Evolutionary conservation across 2,888 invertebrate species (phyloP), one percentile per base, ranked within the genome.

Genomic region (Plagodis pulveraria): DNA sequence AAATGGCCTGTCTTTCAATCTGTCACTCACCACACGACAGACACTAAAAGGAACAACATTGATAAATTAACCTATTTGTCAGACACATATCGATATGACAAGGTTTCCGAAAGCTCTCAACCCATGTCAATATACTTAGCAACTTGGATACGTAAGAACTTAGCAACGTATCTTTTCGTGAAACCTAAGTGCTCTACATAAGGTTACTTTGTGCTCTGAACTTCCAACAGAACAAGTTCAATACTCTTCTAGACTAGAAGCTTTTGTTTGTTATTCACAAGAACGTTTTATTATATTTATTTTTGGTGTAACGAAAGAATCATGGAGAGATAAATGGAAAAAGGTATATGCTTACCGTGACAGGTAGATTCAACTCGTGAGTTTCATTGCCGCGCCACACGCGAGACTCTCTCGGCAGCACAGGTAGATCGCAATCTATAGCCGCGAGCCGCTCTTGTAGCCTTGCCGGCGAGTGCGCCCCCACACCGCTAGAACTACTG

Each of bases 371-470:
- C 70, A 95, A 89, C 79, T 96, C 95, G 76, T 95, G 95, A 11
- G 95, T 96, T 80, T 95, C 95, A 77, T 95, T 95, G 73, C 95
- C 95, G 48, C 95, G 94, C 95, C 95, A 95, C 67, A 95, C 87
- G 65, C 94, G 93, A 48, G 95, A 95, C 75, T 95, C 95, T 65
- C 93, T 91, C 50, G 95, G 95, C 74, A 95, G 85, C 73, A 94
- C 93, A 67, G 95, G 94, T 71, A 95, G 90, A 81, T 95, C 95
- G 73, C 95, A 95, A 79, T 95, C 94, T 70, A 95, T 84, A 49
- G 94, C 93, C 78, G 93, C 94, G 73, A 95, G 89, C 80, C 94
- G 94, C 87, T 95, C 95, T 83, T 94, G 94, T 63, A 94, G 81
- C 68, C 93, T 90, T 71, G 91, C 89, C 62, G 93, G 89, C 71